phyloP scores from a whole-genome alignment of 2,113 vertebrate genomes.

The Laticauda laticaudata region DNA sequence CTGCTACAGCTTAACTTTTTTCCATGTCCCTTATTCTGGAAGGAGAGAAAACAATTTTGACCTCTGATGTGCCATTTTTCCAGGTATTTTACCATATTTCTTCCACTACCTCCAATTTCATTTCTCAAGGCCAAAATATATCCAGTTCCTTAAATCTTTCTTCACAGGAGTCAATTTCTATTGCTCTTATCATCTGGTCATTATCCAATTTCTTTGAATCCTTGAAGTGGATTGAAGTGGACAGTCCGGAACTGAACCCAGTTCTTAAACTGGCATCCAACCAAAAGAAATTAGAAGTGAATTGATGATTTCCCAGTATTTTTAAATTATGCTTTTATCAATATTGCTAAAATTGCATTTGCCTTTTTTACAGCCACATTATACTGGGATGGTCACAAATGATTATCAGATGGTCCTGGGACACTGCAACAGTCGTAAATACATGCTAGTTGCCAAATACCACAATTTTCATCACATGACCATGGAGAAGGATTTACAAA shows the following conservation, averaged over 20 bases:
- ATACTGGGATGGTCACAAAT: neutral
- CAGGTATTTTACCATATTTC: neutral
- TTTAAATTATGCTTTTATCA: neutral
- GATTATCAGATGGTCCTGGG: no score
- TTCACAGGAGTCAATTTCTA: neutral
- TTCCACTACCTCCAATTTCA: neutral
- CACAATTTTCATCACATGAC: no score
- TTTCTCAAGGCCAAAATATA: neutral
- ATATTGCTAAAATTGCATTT: neutral
- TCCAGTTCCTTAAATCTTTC: neutral
- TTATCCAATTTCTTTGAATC: neutral
- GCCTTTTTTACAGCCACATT: neutral
- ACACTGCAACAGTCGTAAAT: no score
- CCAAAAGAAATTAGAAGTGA: neutral
- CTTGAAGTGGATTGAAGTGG: no score
- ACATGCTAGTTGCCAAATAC: no score
- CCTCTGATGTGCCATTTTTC: neutral
- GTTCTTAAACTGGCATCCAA: neutral
- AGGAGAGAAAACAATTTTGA: neutral
- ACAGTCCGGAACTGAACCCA: neutral
- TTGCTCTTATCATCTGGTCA: neutral
- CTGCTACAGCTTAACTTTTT: neutral
- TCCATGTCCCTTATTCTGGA: neutral
- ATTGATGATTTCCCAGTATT: neutral
- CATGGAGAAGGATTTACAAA: no score